A percentile compares a stretch with the other conserved stretches of the same genome.
Evolutionary conservation across 2,113 vertebrate species (phyloP).

Genomic region (Vulpes ferrilata): DNA sequence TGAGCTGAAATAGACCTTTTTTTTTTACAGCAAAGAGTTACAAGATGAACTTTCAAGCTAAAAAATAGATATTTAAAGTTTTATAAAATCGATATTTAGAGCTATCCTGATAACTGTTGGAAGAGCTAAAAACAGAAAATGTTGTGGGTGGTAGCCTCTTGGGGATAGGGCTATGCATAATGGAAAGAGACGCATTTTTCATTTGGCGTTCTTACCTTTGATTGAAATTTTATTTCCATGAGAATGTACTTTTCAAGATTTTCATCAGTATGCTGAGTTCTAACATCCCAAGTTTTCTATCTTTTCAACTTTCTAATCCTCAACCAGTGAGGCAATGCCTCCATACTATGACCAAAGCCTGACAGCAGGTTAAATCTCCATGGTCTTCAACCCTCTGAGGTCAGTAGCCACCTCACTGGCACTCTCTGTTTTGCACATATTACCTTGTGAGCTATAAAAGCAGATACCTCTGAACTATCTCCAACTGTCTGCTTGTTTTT

Average conservation of each 20-base stretch:
- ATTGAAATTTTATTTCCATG: not conserved
- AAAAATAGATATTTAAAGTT: not conserved
- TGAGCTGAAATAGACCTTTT: not conserved
- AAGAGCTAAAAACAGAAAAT: not conserved
- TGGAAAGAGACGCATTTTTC: not conserved
- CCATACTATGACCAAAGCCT: not conserved
- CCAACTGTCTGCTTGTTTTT: not conserved
- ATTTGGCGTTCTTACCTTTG: not conserved
- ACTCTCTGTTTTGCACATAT: not conserved
- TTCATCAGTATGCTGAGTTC: not conserved
- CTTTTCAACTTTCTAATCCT: constrained; percentile 23
- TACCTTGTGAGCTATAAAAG: not conserved
- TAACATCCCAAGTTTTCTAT: not conserved
- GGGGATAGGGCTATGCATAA: not conserved
- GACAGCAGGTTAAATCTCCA: not conserved
- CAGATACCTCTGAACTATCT: not conserved
- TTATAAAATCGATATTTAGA: not conserved
- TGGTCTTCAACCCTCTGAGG: not conserved
- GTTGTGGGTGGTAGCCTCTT: not conserved
- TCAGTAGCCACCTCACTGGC: not conserved
- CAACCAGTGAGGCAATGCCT: not conserved
- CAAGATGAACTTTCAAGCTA: constrained; percentile 15
- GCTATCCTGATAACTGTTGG: not conserved
- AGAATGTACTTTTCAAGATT: constrained; percentile 2
- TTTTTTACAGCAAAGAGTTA: not conserved